Evolutionary conservation across 2,888 invertebrate species (phyloP).

Genomic region (Dione juno): DNA sequence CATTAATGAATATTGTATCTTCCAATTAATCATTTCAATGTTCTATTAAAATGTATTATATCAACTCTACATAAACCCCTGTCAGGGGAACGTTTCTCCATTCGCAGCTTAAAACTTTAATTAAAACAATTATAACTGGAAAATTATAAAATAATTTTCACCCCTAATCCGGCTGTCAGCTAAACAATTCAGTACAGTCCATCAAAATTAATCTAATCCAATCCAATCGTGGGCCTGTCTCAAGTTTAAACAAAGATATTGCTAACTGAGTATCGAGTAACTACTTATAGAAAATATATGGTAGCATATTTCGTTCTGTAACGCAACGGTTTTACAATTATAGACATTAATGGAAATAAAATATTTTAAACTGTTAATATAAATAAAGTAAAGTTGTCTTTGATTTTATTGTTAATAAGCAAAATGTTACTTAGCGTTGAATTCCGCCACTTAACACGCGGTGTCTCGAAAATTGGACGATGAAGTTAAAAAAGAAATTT

Average conservation of each 20-base stretch:
- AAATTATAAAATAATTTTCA: slow-evolving; percentile 76
- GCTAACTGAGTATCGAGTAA: slow-evolving; percentile 72
- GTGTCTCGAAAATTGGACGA: too few relatives aligned
- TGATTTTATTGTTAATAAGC: neutral
- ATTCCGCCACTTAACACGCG: too few relatives aligned
- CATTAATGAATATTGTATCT: neutral
- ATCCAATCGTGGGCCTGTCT: slow-evolving; percentile 66
- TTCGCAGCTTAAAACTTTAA: slow-evolving; percentile 73
- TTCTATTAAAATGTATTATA: slow-evolving; percentile 41
- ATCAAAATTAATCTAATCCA: slow-evolving; percentile 82
- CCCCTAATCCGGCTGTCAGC: slow-evolving; percentile 75
- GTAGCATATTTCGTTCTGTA: slow-evolving; percentile 33
- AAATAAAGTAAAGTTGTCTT: neutral
- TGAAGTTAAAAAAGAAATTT: too few relatives aligned
- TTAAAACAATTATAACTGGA: slow-evolving; percentile 75
- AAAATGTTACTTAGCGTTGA: too few relatives aligned
- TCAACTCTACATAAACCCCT: slow-evolving; percentile 61
- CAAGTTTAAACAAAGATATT: slow-evolving; percentile 80
- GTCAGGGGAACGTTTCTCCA: slow-evolving; percentile 59
- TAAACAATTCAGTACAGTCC: slow-evolving; percentile 79
- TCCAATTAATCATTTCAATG: slow-evolving; percentile 3
- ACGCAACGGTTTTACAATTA: slow-evolving; percentile 12
- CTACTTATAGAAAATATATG: slow-evolving; percentile 50
- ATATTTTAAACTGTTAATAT: neutral
- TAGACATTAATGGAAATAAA: neutral